A percentile compares a stretch with the other conserved stretches of the same genome.
Conservation (phyloP, 2,797 vertebrate species). For the Argya squamiceps region DNA sequence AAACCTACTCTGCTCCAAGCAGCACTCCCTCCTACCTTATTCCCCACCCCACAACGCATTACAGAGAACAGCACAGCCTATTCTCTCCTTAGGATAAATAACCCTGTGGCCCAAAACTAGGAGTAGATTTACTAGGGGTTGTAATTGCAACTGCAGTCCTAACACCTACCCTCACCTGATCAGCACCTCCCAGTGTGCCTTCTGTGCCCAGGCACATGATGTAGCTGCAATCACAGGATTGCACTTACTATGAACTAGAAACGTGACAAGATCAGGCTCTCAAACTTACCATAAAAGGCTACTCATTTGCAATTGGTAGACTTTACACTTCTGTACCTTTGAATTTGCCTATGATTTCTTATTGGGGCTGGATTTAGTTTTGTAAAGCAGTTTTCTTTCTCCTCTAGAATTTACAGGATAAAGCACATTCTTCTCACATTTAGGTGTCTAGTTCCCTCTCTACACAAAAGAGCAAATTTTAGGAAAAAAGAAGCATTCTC, state of each 20-base stretch:
- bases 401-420: background rate
- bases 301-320: background rate
- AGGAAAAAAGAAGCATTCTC: background rate
- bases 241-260: background rate
- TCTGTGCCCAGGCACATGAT: background rate
- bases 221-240: background rate
- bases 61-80: background rate
- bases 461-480: background rate
- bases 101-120: background rate
- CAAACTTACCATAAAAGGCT: background rate
- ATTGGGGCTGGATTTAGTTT: background rate
- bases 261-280: background rate
- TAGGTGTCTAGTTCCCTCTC: background rate
- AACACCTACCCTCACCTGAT: background rate
- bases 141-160: background rate
- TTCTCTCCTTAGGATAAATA: background rate
- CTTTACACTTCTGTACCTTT: background rate
- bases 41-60: background rate
- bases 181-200: background rate
- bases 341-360: background rate
- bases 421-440: background rate
- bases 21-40: background rate
- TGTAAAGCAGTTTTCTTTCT: background rate
- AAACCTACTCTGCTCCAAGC: background rate
- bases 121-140: background rate